Conservation (phyloP, 2,113 vertebrate genomes). For the Gobiocypris rarus region DNA sequence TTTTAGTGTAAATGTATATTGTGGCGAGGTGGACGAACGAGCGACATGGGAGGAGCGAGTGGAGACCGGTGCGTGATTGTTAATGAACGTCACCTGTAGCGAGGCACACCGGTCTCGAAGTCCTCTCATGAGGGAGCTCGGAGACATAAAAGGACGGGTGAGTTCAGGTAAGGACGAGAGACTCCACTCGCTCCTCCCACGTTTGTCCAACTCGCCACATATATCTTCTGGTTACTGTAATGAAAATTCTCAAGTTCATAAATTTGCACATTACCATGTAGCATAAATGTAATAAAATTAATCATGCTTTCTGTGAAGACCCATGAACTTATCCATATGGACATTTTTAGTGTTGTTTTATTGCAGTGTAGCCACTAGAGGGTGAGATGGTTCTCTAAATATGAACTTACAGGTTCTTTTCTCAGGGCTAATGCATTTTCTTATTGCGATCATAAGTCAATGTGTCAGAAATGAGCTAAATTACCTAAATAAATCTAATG, state of each 20-base stretch:
- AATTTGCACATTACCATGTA: background rate
- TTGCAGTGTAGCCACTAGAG: conserved; percentile 58
- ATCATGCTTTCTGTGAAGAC: background rate
- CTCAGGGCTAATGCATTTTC: background rate
- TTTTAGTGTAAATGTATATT: too few species aligned
- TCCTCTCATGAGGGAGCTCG: too few species aligned
- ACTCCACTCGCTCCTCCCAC: too few species aligned
- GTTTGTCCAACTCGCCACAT: too few species aligned
- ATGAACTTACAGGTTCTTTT: background rate
- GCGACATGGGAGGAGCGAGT: too few species aligned
- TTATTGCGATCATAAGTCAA: background rate
- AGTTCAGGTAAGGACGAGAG: too few species aligned
- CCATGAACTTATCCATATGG: background rate
- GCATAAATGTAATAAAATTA: background rate
- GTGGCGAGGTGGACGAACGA: too few species aligned
- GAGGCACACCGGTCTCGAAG: too few species aligned
- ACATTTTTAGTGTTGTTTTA: background rate
- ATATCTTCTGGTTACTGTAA: background rate
- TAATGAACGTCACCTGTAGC: too few species aligned
- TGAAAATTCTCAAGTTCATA: background rate
- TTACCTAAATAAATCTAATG: background rate
- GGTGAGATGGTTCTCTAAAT: conserved; percentile 52
- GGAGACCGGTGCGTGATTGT: too few species aligned
- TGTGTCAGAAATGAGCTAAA: background rate
- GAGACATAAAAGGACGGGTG: too few species aligned